Conservation (phyloP, 1,140 invertebrate genomes). For the Drosophila seguyi region DNA sequence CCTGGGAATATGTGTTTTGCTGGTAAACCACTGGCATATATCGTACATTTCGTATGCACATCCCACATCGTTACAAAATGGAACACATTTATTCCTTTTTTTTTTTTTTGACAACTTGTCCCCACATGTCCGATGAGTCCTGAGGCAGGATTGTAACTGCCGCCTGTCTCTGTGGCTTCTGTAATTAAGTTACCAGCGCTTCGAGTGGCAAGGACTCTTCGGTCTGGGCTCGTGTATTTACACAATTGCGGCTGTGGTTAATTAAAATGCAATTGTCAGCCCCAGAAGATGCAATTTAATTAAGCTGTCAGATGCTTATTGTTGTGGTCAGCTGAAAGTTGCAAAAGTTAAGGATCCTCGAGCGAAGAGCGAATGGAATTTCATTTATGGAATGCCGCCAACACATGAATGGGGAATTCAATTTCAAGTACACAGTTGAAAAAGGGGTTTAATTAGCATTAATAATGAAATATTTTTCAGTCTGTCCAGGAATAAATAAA, state of each 20-base stretch:
- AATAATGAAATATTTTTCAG: background rate
- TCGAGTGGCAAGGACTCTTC: conserved; percentile 8
- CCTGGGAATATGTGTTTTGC: conserved; percentile 3
- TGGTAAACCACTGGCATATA: conserved; percentile 8
- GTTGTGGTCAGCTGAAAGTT: conserved; percentile 24
- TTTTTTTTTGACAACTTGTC: conserved; percentile 33
- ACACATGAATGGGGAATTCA: conserved; percentile 4
- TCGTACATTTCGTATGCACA: conserved; percentile 34
- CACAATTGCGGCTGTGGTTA: conserved; percentile 43
- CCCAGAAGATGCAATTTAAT: conserved; percentile 56
- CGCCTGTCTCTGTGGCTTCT: conserved; percentile 31
- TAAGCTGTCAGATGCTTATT: conserved; percentile 55
- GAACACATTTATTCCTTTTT: background rate
- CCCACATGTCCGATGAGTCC: background rate
- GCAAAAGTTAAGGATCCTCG: conserved; percentile 23
- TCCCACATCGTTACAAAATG: conserved; percentile 5
- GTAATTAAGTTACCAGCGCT: conserved; percentile 50
- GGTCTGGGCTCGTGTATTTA: conserved; percentile 3
- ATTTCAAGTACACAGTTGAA: background rate
- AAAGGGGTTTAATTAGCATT: background rate
- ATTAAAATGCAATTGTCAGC: conserved; percentile 68
- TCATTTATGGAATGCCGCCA: background rate
- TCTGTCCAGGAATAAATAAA: background rate
- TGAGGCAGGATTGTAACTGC: conserved; percentile 14
- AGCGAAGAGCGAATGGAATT: background rate